Base-by-base conservation (phyloP, 2,797 vertebrate genomes). In the Australoheros facetus region DNA sequence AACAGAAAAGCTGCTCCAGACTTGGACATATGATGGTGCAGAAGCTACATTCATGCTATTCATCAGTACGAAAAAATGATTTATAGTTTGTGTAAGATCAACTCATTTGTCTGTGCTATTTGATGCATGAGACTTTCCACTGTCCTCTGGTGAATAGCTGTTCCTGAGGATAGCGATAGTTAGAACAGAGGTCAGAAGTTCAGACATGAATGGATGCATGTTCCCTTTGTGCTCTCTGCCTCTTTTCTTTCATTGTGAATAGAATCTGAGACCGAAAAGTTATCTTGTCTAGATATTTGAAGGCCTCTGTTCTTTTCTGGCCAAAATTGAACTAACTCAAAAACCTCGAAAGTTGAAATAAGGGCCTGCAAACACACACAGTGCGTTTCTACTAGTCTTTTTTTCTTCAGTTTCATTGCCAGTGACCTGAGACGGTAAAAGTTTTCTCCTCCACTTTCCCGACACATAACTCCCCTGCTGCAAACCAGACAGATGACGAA, bases 401-500 rank as follows among this genome's bases (percentile, higher is more conserved):
- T 23, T 7, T 13, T 60, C 2, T n/a, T 17, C 21, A 39, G 12
- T 57, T 73, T 69, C 37, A 17, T 9, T 55, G 34, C 51, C 56
- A 14, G 48, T 37, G 19, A 19, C 28, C 26, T n/a, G 26, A 69
- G 17, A 69, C 19, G 45, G 64, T 69, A 32, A 69, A 69, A 21
- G 34, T 58, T 78, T 80, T 28, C 23, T 23, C 12, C 32, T 60
- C 54, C 57, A 23, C 53, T 77, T 75, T 56, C 17, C 48, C 0
- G 3, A 45, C 74, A 51, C 57, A 71, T 48, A 53, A 56, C 55
- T 80, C 78, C 56, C 71, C 32, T 2, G 69, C 10, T 17, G 6
- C 37, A 3, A 28, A 55, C 1, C 45, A 78, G 73, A 28, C 82
- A 30, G 66, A 78, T 45, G 69, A 71, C 58, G 42, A 69, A 62